Conservation (phyloP, 1,140 invertebrate genomes). For the Drosophila busckii region DNA sequence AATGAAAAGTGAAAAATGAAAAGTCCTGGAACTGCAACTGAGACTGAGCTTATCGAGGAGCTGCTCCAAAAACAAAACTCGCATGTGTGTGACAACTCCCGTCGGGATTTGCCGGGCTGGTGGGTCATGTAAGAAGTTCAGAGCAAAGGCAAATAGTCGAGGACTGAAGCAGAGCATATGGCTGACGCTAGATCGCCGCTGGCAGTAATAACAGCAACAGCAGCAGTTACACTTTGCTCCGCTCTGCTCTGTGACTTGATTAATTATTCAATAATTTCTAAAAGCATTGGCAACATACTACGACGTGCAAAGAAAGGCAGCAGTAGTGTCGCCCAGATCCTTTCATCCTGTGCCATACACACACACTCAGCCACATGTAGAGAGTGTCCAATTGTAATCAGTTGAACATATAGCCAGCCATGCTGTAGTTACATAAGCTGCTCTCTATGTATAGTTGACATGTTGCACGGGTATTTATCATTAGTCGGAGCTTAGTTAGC, state of each 20-base stretch:
- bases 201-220: not conserved
- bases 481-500: slow-evolving; percentile 56
- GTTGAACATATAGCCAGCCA: slow-evolving; percentile 52
- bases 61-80: too few species aligned
- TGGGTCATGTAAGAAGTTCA: slow-evolving; percentile 67
- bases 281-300: slow-evolving; percentile 69
- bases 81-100: slow-evolving; percentile 41
- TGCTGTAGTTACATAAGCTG: slow-evolving; percentile 9
- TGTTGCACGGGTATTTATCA: slow-evolving; percentile 60
- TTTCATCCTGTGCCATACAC: too few species aligned
- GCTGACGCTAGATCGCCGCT: too few species aligned
- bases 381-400: slow-evolving; percentile 60
- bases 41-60: slow-evolving; percentile 56
- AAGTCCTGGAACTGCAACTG: too few species aligned
- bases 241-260: slow-evolving; percentile 30
- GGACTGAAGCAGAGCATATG: not conserved
- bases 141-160: slow-evolving; percentile 60
- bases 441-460: slow-evolving; percentile 23
- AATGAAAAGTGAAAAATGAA: too few species aligned
- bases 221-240: not conserved
- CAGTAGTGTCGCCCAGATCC: slow-evolving; percentile 32
- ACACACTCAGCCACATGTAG: too few species aligned
- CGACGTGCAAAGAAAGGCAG: not conserved
- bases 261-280: slow-evolving; percentile 77
- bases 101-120: slow-evolving; percentile 31